Evolutionary conservation across 2,113 vertebrate genomes (phyloP), one percentile per base, ranked within the genome.

Genomic region (Dipodomys ordii): DNA sequence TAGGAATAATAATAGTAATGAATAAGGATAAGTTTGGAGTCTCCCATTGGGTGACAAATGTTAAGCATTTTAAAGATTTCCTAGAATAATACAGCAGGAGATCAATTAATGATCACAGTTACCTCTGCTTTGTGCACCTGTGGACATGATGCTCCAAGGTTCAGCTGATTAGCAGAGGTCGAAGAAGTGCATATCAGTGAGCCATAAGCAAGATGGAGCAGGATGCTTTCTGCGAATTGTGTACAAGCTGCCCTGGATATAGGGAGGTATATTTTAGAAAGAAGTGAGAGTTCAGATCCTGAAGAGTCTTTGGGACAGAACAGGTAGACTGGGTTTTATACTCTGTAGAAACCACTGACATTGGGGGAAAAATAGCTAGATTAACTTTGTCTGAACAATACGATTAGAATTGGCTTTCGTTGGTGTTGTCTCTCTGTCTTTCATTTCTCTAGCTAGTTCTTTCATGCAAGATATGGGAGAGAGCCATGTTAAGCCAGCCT

Each of bases 401-500:
- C 68, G 27, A 65, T 13, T 32, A 57, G 76, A 88, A 62, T 35
- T 28, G 35, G 79, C 20, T 83, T 83, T 35, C 44, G 4, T 35
- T 23, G 49, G 35, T 74, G 25, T 82, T 74, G 30, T 82, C 20
- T 23, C 72, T 88, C 3, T 19, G 60, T 44, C 79, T 49, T 35
- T 78, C 62, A 69, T 69, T 49, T 65, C 6, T 32, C 23, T 77
- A 35, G 16, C 28, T 82, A 57, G n/a, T 60, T 88, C 62, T 85
- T 71, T 78, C 60, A 19, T 28, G 72, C 30, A 53, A 16, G 28
- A 25, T 67, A 3, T 62, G 73, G 27, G 10, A 30, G 65, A 82
- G 18, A 87, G 65, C 53, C 71, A 79, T 30, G 74, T 84, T 28
- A 84, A 94, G 32, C 19, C 22, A 16, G 49, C 32, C 79, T 83